These are phyloP conservation scores for Origma solitaria DNA, from an alignment of 2,113 vertebrate genomes.

Conservation along the genomic window DNA sequence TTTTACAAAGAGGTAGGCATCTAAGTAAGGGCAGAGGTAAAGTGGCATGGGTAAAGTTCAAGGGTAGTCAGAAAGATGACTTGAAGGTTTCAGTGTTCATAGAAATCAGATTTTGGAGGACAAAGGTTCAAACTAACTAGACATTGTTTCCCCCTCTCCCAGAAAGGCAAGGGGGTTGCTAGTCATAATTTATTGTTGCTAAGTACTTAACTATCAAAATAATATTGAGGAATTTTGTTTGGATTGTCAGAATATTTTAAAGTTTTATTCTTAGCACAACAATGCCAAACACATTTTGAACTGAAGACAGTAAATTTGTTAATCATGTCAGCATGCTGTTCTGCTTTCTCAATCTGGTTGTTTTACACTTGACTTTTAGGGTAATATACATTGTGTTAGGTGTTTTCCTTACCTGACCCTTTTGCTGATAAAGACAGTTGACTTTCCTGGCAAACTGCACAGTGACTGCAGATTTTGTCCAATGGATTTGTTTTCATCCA, in stretches of 20 bases:
- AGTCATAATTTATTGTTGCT: background rate
- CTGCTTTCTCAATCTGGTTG: background rate
- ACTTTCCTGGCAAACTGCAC: background rate
- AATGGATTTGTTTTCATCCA: background rate
- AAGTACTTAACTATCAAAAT: background rate
- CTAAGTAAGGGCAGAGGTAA: background rate
- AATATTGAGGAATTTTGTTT: background rate
- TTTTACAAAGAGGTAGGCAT: background rate
- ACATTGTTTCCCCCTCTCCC: fast-evolving
- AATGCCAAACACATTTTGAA: background rate
- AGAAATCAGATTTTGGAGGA: background rate
- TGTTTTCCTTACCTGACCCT: background rate
- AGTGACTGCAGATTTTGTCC: background rate
- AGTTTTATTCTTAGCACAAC: background rate
- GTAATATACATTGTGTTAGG: background rate
- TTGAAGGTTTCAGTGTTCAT: background rate
- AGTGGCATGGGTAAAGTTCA: background rate
- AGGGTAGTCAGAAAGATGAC: background rate
- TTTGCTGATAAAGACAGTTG: background rate
- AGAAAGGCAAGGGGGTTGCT: background rate
- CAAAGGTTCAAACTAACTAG: background rate
- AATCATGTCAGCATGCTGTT: fast-evolving
- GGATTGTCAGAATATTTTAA: background rate
- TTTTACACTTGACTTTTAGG: background rate
- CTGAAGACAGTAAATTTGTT: background rate